Base-by-base conservation (phyloP, 2,113 vertebrate species). In the Vanacampus margaritifer region DNA sequence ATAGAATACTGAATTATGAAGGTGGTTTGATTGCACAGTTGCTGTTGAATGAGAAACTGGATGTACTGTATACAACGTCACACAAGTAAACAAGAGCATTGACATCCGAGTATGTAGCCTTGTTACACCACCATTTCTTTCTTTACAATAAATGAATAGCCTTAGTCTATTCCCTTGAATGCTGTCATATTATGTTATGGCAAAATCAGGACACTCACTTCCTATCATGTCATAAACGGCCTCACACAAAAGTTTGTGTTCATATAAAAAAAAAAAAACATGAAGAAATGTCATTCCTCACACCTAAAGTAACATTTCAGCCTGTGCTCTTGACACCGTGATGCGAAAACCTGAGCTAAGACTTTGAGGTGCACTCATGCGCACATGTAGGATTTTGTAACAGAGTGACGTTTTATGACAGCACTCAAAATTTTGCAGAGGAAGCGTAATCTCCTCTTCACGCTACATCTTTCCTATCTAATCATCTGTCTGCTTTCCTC, bases 351-450 rank as follows among this genome's bases (percentile, higher is more conserved):
- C 72, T 61, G 65, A 50, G 61, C 63, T 46, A 71, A 82, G 65
- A 82, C 60, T 66, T 60, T 69, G 26, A 81, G 57, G 48, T 8
- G 1, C 2, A 14, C 73, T 41, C 65, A n/a, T 24, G 48, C 67
- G 43, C 67, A 46, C 65, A 54, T 64, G 16, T 67, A 16, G 5
- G 19, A 32, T 69, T 72, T 70, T 64, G 75, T 75, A 78, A 74
- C 65, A 50, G 73, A 82, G 67, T 36, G 41, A 54, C 76, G 56
- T 78, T 85, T 89, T 78, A 88, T 82, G 80, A 73, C 71, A 77
- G 77, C 86, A 79, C 80, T 90, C 77, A 85, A 82, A 77, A 73
- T 82, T 68, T 74, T 84, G 89, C 79, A 67, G 48, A 77, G 80
- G 0, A 71, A 81, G 82, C 74, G 48, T 65, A 23, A 62, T 43